phyloP scores from a whole-genome alignment of 1,140 invertebrate genomes.

The Drosophila fuyamai region DNA sequence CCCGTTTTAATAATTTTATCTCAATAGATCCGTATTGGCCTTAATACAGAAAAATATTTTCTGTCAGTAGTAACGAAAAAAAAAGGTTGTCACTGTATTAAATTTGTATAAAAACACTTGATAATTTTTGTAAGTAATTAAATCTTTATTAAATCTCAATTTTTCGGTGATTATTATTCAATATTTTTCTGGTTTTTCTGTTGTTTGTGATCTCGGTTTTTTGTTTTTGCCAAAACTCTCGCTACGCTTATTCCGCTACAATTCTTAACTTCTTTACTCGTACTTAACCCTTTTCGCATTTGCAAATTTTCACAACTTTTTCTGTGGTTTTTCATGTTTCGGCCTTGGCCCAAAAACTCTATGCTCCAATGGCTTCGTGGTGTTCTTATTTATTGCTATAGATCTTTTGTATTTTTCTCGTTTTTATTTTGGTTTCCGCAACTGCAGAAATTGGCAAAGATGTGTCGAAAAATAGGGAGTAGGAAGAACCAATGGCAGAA shows the following conservation, averaged over 20 bases:
- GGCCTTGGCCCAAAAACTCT: conserved; percentile 29
- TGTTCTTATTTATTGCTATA: conserved; percentile 64
- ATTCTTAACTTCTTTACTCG: conserved; percentile 48
- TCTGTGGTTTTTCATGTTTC: conserved; percentile 8
- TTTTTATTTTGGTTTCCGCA: conserved; percentile 54
- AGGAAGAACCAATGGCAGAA: conserved; percentile 61
- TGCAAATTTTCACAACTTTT: conserved; percentile 53
- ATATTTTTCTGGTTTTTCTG: conserved; percentile 56
- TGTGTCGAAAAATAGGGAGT: conserved; percentile 58
- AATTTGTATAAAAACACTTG: background rate
- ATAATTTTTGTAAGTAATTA: conserved; percentile 70
- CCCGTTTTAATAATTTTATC: no score
- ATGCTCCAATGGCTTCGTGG: conserved; percentile 31
- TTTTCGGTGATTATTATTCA: conserved; percentile 81
- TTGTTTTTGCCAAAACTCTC: conserved; percentile 44
- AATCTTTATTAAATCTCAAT: conserved; percentile 82
- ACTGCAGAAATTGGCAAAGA: conserved; percentile 67
- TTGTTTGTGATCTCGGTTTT: conserved; percentile 28
- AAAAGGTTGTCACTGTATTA: background rate
- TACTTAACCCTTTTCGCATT: conserved; percentile 31
- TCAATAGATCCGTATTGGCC: no score
- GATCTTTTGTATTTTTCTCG: conserved; percentile 23
- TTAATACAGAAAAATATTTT: no score
- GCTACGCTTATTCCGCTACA: conserved; percentile 66
- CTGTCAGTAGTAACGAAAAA: no score